Conservation (phyloP, 1,140 invertebrate species). For the Micrasema longulum region DNA sequence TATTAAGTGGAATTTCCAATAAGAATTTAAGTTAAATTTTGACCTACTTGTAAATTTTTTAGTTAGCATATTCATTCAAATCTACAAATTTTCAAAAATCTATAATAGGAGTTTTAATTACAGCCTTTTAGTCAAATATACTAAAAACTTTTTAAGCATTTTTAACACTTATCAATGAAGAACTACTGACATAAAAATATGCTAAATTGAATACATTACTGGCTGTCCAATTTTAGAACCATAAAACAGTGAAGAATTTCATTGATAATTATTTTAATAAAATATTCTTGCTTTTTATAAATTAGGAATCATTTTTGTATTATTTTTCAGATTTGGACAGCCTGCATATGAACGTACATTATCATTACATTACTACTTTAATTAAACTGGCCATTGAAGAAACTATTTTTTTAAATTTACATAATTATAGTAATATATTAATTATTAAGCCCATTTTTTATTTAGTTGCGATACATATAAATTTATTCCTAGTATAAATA, state of each 20-base stretch:
- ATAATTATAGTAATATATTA: not conserved
- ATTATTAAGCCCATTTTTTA: not conserved
- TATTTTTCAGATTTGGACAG: no score
- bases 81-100: no score
- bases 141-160: constrained; percentile 18
- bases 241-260: no score
- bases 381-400: constrained; percentile 28
- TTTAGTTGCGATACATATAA: not conserved
- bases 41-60: no score
- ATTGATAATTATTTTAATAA: no score
- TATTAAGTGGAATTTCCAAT: no score
- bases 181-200: constrained; percentile 37
- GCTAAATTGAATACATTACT: constrained; percentile 21
- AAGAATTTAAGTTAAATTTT: no score
- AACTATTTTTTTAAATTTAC: not conserved
- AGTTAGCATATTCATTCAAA: no score
- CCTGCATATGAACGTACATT: no score
- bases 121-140: constrained; percentile 32
- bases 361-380: constrained; percentile 12
- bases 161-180: constrained; percentile 31
- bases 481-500: constrained; percentile 25
- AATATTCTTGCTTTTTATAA: no score
- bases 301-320: no score
- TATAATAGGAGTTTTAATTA: constrained; percentile 25
- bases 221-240: no score